Conservation (phyloP, 1,140 invertebrate species). For the Trinorchestia longiramus region DNA sequence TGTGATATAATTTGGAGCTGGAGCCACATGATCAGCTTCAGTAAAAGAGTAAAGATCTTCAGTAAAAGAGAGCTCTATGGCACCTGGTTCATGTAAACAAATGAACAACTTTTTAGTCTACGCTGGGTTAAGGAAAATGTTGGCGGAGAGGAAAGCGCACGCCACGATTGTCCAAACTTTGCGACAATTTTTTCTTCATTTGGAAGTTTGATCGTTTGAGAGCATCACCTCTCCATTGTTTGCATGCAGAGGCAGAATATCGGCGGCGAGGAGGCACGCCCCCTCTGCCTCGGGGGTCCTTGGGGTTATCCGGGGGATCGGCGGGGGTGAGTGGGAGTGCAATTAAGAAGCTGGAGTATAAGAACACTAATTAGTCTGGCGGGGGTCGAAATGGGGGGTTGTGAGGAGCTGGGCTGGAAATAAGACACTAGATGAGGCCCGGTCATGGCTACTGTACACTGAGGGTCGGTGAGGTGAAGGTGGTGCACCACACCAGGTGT, state of each 20-base stretch:
- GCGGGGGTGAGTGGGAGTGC: conserved; percentile 31
- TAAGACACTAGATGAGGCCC: not conserved
- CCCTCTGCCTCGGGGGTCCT: not conserved
- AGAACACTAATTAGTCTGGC: conserved; percentile 45
- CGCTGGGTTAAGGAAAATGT: not conserved
- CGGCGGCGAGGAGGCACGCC: no score
- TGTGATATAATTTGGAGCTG: no score
- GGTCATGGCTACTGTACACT: not conserved
- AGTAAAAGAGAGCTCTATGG: not conserved
- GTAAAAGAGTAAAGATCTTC: not conserved
- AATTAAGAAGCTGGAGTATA: conserved; percentile 45
- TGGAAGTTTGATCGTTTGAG: not conserved
- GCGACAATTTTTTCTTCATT: not conserved
- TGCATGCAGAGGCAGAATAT: not conserved
- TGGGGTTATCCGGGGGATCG: not conserved
- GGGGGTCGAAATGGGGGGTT: not conserved
- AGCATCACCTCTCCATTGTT: not conserved
- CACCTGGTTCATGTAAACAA: not conserved
- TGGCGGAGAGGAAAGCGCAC: not conserved
- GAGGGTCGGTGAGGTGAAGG: not conserved
- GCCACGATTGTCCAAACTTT: not conserved
- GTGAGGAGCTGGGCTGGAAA: not conserved
- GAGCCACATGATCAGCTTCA: no score
- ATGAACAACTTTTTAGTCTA: not conserved
- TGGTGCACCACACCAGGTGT: not conserved